Conservation (phyloP, 1,140 invertebrate species). For the Drosophila nebulosa region DNA sequence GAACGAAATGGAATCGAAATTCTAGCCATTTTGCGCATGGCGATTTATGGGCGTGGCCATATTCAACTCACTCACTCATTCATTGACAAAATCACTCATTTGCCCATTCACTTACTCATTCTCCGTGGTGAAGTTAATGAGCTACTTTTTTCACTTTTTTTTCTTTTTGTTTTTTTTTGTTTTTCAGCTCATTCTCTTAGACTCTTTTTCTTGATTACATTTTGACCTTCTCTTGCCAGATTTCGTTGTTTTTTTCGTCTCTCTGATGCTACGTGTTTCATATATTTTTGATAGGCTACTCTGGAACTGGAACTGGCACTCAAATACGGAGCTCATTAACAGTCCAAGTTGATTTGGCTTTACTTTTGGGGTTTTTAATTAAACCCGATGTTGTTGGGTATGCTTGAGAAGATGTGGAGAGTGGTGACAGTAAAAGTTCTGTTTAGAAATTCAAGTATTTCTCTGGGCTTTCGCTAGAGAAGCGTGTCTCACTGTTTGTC, state of each 20-base stretch:
- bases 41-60: conserved; percentile 42
- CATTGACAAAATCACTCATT: not conserved
- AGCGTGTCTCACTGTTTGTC: too few species aligned
- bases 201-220: conserved; percentile 57
- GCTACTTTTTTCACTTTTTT: conserved; percentile 1
- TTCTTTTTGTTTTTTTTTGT: not conserved
- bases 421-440: not conserved
- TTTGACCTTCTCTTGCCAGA: conserved; percentile 62
- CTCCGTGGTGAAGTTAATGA: conserved; percentile 53
- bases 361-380: conserved; percentile 53
- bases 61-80: not conserved
- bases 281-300: conserved; percentile 74
- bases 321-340: conserved; percentile 63
- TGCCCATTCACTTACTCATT: not conserved
- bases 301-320: conserved; percentile 17
- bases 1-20: conserved; percentile 53
- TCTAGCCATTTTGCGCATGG: conserved; percentile 70
- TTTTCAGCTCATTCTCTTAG: conserved; percentile 26
- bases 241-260: conserved; percentile 21
- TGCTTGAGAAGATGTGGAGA: not conserved
- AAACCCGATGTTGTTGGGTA: conserved; percentile 24
- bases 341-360: conserved; percentile 41
- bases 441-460: not conserved
- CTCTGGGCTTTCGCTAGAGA: not conserved
- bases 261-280: conserved; percentile 56